Evolutionary conservation across 2,888 invertebrate species (phyloP), one percentile per base, ranked within the genome.

Genomic region (Sabatieria punctata): DNA sequence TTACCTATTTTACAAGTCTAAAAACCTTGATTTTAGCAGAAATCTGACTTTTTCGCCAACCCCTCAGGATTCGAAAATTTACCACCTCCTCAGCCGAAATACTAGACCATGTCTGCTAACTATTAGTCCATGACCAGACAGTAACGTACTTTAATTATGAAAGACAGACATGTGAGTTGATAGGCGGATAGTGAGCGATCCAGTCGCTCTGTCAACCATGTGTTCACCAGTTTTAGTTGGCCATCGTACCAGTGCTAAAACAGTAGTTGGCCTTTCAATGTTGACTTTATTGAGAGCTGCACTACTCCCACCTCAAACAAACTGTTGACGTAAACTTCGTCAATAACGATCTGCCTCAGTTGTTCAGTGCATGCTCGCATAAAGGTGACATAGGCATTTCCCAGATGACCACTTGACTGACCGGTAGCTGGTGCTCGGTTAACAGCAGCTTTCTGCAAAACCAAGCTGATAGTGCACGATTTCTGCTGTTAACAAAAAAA

Each of bases 291-390:
- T 40, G 15, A 22, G 35, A 51, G 48, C 48, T 39, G 22, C 53
- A 33, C n/a, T 33, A 33, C n/a, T 33, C 57, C 62, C 54, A 75
- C 75, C 76, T 83, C 82, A 68, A 82, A 80, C 59, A 82, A 77
- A 60, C 76, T 78, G 49, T 83, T 72, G 55, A 82, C 81, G 79
- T 81, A 84, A 49, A 83, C 70, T 65, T 83, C 84, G 67, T 84
- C 83, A 52, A 77, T 78, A 49, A 97, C 85, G 74, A 93, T 93
- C 59, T 93, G 88, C 62, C 93, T 77, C 57, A 97, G 83, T 73
- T 91, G 89, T 73, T 97, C 97, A 78, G 93, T 85, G 60, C 89
- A 89, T 63, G 86, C 89, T 53, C 93, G 78, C 70, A 91, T 84
- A 69, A 95, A 97, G 71, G 86, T 89, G 44, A 97, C 89, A 71